These are phyloP conservation scores for Ornithoptera alexandrae DNA, from an alignment of 2,888 invertebrate genomes.

Conservation along the genomic window DNA sequence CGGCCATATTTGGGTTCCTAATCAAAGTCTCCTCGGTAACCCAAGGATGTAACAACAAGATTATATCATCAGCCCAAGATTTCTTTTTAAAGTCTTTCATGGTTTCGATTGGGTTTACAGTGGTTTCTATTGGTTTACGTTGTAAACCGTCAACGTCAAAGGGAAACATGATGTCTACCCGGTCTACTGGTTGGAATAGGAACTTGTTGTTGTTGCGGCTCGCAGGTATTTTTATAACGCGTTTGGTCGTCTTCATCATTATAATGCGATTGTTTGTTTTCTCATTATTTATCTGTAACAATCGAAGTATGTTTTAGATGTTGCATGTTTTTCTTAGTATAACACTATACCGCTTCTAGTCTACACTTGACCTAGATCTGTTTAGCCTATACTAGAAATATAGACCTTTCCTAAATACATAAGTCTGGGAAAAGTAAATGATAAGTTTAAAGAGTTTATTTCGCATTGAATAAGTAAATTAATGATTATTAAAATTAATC, in stretches of 20 bases:
- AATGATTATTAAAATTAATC: too few relatives aligned
- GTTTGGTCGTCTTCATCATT: constrained; percentile 85
- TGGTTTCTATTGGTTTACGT: constrained; percentile 54
- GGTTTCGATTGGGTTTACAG: constrained; percentile 53
- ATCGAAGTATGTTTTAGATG: background rate
- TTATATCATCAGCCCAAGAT: constrained; percentile 66
- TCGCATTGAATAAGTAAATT: too few relatives aligned
- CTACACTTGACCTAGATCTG: too few relatives aligned
- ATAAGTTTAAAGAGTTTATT: too few relatives aligned
- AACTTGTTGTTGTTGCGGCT: constrained; percentile 61
- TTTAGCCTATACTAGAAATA: too few relatives aligned
- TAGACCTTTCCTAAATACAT: too few relatives aligned
- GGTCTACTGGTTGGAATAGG: constrained; percentile 63
- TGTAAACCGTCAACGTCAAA: constrained; percentile 57
- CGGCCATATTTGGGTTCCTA: constrained; percentile 63
- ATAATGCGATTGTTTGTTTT: constrained; percentile 81
- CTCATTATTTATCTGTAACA: constrained; percentile 59
- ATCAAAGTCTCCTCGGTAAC: constrained; percentile 53
- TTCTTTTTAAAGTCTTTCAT: constrained; percentile 62
- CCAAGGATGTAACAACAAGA: constrained; percentile 62
- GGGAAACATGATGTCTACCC: constrained; percentile 67
- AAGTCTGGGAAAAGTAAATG: too few relatives aligned
- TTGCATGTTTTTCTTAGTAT: background rate
- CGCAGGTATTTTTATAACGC: constrained; percentile 85
- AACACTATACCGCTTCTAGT: too few relatives aligned